Evolutionary conservation across 1,140 invertebrate genomes (phyloP).

Genomic region (Holcopasites calliopsidis): DNA sequence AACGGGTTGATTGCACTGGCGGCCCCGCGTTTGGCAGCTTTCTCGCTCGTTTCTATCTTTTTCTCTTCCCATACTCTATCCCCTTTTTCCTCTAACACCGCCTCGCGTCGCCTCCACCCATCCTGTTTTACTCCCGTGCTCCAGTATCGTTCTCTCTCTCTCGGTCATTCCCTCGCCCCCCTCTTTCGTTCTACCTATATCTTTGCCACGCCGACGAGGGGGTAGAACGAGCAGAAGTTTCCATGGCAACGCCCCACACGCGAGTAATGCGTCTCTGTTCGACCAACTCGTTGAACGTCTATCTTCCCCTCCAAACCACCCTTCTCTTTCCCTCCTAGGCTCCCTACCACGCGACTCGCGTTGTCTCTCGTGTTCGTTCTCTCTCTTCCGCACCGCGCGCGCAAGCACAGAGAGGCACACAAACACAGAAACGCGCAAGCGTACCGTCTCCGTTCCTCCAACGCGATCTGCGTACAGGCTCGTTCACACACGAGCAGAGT

Average conservation of each 20-base stretch:
- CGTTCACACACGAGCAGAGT: slow-evolving; percentile 49
- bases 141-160: slow-evolving; percentile 41
- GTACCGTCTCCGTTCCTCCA: slow-evolving; percentile 17
- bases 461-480: slow-evolving; percentile 56
- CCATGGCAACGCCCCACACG: slow-evolving; percentile 79
- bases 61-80: slow-evolving; percentile 32
- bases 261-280: slow-evolving; percentile 69
- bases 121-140: slow-evolving; percentile 47
- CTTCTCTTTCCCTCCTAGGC: slow-evolving; percentile 24
- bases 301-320: slow-evolving; percentile 40
- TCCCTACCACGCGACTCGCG: slow-evolving; percentile 4
- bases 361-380: slow-evolving; percentile 9
- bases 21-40: slow-evolving; percentile 68
- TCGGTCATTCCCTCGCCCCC: slow-evolving; percentile 34
- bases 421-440: not conserved
- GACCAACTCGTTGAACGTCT: slow-evolving; percentile 52
- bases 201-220: slow-evolving; percentile 40
- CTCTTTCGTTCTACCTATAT: slow-evolving; percentile 6
- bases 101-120: slow-evolving; percentile 35
- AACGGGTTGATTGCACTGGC: slow-evolving; percentile 79
- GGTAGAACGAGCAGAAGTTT: slow-evolving; percentile 75
- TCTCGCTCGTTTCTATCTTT: slow-evolving; percentile 55
- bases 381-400: not conserved
- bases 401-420: not conserved
- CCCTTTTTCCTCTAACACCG: slow-evolving; percentile 31